Evolutionary conservation across 2,797 vertebrate species (phyloP).

Genomic region (Hypotaenidia philippensis): DNA sequence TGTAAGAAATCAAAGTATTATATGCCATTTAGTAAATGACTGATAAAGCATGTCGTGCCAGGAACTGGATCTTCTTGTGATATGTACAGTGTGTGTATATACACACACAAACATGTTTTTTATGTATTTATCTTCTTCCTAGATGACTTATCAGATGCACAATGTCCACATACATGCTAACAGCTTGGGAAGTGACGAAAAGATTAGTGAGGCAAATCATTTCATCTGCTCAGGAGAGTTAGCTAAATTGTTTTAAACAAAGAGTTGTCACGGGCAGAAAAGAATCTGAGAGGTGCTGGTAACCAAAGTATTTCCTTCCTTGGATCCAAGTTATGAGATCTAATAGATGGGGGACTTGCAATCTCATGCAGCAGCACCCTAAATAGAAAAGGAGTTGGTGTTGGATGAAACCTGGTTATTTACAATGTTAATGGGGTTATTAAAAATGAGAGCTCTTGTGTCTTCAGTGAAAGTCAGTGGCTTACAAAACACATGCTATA

Average conservation of each 20-base stretch:
- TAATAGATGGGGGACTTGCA: background rate
- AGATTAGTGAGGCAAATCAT: background rate
- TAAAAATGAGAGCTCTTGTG: background rate
- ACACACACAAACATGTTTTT: background rate
- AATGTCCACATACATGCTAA: background rate
- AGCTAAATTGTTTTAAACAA: constrained; percentile 24
- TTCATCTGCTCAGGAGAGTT: background rate
- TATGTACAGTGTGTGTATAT: background rate
- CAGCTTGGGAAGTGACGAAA: background rate
- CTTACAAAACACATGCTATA: background rate
- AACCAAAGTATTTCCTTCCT: background rate
- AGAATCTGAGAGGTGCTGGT: background rate
- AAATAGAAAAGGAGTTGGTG: background rate
- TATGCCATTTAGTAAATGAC: background rate
- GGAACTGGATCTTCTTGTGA: background rate
- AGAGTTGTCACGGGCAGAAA: background rate
- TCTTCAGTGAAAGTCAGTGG: background rate
- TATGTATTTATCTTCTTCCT: background rate
- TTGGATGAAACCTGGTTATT: background rate
- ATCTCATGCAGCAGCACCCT: background rate
- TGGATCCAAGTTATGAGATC: background rate
- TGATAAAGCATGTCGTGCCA: background rate
- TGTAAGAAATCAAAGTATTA: background rate
- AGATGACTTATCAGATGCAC: background rate
- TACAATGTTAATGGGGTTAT: background rate